Evolutionary conservation across 2,888 invertebrate genomes (phyloP).

Genomic region (Morpho helenor): DNA sequence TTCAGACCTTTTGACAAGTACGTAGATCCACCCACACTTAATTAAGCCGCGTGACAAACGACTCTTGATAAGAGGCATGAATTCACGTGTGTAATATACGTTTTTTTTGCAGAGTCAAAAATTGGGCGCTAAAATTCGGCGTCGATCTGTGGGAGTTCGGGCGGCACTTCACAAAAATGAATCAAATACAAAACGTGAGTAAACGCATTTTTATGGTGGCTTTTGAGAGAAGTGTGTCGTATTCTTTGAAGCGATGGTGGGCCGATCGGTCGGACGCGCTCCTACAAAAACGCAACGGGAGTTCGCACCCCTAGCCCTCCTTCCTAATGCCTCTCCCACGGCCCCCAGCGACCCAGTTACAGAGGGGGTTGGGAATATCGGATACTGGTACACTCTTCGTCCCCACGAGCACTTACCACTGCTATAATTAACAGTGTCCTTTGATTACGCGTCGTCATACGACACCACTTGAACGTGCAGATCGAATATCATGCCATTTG

Average conservation of each 20-base stretch:
- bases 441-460: constrained; percentile 25
- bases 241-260: constrained; percentile 41
- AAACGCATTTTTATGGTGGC: constrained; percentile 25
- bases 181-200: constrained; percentile 92
- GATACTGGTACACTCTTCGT: constrained; percentile 37
- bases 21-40: constrained; percentile 25
- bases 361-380: constrained; percentile 36
- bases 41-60: constrained; percentile 27
- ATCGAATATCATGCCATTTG: neutral
- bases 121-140: constrained; percentile 95
- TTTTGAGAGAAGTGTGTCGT: constrained; percentile 22
- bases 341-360: constrained; percentile 53
- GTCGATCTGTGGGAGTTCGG: constrained; percentile 95
- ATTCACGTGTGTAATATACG: constrained; percentile 17
- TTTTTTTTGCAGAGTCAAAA: constrained; percentile 88
- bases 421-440: constrained; percentile 36
- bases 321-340: constrained; percentile 23
- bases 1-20: neutral
- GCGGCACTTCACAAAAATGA: constrained; percentile 92
- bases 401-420: constrained; percentile 29
- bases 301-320: constrained; percentile 38
- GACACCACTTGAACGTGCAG: neutral
- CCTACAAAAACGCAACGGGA: constrained; percentile 56
- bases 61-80: constrained; percentile 16
- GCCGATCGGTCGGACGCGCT: constrained; percentile 55